Evolutionary conservation across 2,797 vertebrate genomes (phyloP), one percentile per base, ranked within the genome.

Genomic region (Cyclopterus lumpus): DNA sequence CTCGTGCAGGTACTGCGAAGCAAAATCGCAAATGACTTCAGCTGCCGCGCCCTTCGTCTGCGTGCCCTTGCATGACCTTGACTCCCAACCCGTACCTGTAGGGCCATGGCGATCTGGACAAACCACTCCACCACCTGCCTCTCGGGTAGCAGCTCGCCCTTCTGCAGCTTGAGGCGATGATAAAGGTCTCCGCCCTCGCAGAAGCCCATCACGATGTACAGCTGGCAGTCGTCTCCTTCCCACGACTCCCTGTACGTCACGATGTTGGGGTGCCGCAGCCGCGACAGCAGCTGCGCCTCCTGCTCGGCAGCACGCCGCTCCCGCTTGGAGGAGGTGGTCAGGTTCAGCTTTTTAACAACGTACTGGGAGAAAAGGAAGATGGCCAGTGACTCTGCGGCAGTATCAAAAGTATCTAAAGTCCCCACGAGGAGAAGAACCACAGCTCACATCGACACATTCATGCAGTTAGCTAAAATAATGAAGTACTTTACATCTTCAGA

Each of bases 151-250:
- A 98, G 97, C 55, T 94, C 96, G 11, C 97, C 96, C 71, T 97
- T 97, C 82, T 96, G 98, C 68, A 97, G 96, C 80, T 98, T 99
- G 44, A 99, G 97, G 51, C 95, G 96, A 82, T 97, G 97, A 86
- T 99, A 99, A n/a, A 99, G 95, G 73, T 99, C 98, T 24, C 98
- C 98, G 48, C 97, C 98, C 92, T 99, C 98, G 1, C 98, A 99
- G 94, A 97, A 99, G 73, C 97, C 97, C 98, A 99, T 99, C 69
- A 96, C 98, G 1, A 99, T 99, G 71, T 98, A 99, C 1, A 99
- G 93, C 57, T 97, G 95, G 61, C 96, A 95, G 66, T 99, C 96
- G 0, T 95, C 93, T 22, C 97, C 97, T 84, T 99, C 97, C 98
- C 97, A 99, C 0, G 98, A 99, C 91, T 99, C 98, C 74, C 95